Evolutionary conservation across 1,140 invertebrate species (phyloP), one percentile per base, ranked within the genome.

Genomic region (Diabrotica virgifera): DNA sequence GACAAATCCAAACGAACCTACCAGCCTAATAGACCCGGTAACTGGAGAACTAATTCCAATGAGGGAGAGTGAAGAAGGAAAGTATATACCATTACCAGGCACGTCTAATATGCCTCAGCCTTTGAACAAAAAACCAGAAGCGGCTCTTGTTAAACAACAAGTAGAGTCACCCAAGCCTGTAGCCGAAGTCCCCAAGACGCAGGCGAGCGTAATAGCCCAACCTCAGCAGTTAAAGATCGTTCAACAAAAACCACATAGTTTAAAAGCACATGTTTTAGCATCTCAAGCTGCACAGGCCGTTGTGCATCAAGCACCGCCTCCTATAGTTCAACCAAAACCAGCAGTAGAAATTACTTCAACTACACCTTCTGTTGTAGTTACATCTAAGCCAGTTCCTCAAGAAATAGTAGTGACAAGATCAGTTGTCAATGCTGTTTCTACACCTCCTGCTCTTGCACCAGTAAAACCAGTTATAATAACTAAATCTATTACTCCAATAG

Each of bases 31-130:
- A 35, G 90, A 92, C 80, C 90, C 90, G 0, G 88, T 90, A 0
- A 92, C 89, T 2, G 91, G 90, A 8, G 81, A 89, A 69, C 79
- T 92, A 50, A 89, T 87, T 53, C 87, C 85, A 0, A 87, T 89
- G 83, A 80, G 86, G 69, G 87, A 89, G 70, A 87, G 86, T 37
- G 89, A 90, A 72, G 89, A 91, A 72, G 89, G 87, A 12, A 85
- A 85, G 58, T 89, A 89, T 72, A 84, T 89, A 59, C 87, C 87
- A 9, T 81, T 89, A 2, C 80, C 84, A 6, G 79, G 76, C 5
- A 65, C 36, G 11, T 52, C 24, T 11, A 52, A 58, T 0, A 8
- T n/a, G 2, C 40, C 40, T 4, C 5, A 8, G 40, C n/a, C 40
- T 8, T 46, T n/a, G 57, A 14, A 7, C 52, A 66, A n/a, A 62